Evolutionary conservation across 2,113 vertebrate genomes (phyloP).

Genomic region (Gnathonemus echidnorhynchus): DNA sequence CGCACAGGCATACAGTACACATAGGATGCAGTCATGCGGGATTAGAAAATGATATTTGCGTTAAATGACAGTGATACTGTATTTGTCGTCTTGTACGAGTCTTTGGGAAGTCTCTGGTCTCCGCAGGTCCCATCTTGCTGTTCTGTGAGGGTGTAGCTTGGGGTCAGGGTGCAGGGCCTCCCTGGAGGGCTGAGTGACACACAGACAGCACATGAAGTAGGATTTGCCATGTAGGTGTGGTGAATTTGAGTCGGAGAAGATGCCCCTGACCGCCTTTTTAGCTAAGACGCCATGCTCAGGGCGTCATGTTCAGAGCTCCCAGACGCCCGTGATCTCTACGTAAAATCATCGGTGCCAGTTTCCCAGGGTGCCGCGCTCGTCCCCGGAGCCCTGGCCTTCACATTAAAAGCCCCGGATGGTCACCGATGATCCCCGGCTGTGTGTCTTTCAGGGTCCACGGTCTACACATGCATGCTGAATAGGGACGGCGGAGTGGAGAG

Average conservation of each 20-base stretch:
- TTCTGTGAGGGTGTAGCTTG: not conserved
- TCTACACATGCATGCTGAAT: slow-evolving; percentile 97
- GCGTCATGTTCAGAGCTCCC: not conserved
- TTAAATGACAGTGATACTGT: not conserved
- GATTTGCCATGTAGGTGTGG: not conserved
- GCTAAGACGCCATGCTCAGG: not conserved
- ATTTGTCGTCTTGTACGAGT: not conserved
- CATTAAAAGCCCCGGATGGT: not conserved
- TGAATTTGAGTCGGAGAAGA: not conserved
- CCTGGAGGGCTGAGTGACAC: not conserved
- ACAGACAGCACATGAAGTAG: not conserved
- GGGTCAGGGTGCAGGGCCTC: not conserved
- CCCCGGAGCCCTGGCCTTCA: not conserved
- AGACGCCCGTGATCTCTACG: not conserved
- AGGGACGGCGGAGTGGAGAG: slow-evolving; percentile 74
- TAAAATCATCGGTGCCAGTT: not conserved
- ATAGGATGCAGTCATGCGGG: not conserved
- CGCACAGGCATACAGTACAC: not conserved
- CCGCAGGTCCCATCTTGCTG: not conserved
- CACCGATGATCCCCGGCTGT: not conserved
- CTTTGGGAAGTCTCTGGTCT: not conserved
- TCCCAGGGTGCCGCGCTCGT: not conserved
- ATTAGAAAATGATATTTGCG: not conserved
- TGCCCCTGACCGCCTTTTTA: not conserved
- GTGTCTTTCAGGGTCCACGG: slow-evolving; percentile 68